Conservation (phyloP, 1,140 invertebrate genomes). For the Eupeodes corollae region DNA sequence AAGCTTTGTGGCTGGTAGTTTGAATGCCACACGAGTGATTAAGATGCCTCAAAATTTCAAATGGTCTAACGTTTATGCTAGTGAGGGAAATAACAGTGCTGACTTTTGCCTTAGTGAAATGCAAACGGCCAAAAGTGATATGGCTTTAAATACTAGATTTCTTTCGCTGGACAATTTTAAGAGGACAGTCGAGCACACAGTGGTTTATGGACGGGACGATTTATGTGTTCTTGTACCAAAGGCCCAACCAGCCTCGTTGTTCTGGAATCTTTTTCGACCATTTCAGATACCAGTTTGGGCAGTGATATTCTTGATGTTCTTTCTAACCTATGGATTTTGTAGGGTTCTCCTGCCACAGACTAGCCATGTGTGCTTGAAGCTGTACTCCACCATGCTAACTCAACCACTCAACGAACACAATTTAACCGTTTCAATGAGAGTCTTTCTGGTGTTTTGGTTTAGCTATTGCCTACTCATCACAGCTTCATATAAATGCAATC, state of each 20-base stretch:
- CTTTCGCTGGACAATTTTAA: conserved; percentile 16
- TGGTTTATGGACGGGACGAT: conserved; percentile 26
- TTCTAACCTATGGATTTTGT: conserved; percentile 16
- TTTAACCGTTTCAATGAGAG: conserved; percentile 11
- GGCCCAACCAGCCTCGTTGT: conserved; percentile 15
- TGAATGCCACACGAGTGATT: conserved; percentile 27
- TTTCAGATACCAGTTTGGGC: conserved; percentile 22
- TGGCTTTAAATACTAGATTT: conserved; percentile 29
- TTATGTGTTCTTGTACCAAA: conserved; percentile 31
- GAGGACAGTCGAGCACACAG: conserved; percentile 16
- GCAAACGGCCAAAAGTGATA: conserved; percentile 19
- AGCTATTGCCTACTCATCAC: conserved; percentile 28
- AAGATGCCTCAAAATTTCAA: background rate
- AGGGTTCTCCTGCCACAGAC: conserved; percentile 1
- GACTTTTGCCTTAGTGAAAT: conserved; percentile 24
- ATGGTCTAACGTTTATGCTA: conserved; percentile 10
- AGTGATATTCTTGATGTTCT: conserved; percentile 11
- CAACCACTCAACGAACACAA: conserved; percentile 11
- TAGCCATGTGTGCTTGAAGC: conserved; percentile 9
- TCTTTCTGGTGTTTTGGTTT: conserved; percentile 27
- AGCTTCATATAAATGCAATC: conserved; percentile 22
- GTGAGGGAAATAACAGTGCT: conserved; percentile 8
- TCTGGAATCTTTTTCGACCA: conserved; percentile 32
- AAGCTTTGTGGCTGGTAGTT: conserved; percentile 17
- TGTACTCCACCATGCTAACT: conserved; percentile 17